Conservation (phyloP, 2,113 vertebrate genomes). For the Crocuta crocuta region DNA sequence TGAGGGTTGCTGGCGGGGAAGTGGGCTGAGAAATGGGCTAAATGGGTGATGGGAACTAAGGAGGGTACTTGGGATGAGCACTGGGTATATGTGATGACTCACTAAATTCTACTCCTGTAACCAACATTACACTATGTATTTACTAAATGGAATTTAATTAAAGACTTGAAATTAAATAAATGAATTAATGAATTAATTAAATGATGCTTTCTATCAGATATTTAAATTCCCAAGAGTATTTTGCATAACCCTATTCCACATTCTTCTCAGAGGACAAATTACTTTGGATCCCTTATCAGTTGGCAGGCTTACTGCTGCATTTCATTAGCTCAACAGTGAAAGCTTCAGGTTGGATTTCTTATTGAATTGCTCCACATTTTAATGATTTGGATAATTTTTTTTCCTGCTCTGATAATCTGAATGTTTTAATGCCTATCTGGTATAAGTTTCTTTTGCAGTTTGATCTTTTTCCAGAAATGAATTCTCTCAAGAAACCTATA, state of each 20-base stretch:
- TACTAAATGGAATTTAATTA: too few relatives aligned
- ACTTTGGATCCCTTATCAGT: neutral
- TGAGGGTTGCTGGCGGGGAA: too few relatives aligned
- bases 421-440: slow-evolving; percentile 52
- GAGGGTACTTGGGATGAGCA: too few relatives aligned
- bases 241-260: neutral
- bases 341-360: slow-evolving; percentile 63
- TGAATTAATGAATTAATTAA: too few relatives aligned
- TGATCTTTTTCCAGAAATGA: slow-evolving; percentile 51
- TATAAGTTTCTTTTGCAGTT: slow-evolving; percentile 67
- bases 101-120: too few relatives aligned
- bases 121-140: too few relatives aligned
- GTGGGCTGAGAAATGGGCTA: too few relatives aligned
- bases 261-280: neutral
- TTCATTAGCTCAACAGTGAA: slow-evolving; percentile 60
- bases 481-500: slow-evolving; percentile 31
- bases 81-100: too few relatives aligned
- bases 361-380: slow-evolving; percentile 63
- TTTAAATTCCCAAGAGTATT: neutral
- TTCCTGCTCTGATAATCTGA: slow-evolving; percentile 67
- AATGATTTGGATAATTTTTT: slow-evolving; percentile 61
- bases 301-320: neutral
- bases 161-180: too few relatives aligned
- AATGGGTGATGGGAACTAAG: too few relatives aligned
- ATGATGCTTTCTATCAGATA: neutral